A percentile compares a stretch with the other conserved stretches of the same genome.
Evolutionary conservation across 2,888 invertebrate genomes (phyloP).

Genomic region (Perdita meconis): DNA sequence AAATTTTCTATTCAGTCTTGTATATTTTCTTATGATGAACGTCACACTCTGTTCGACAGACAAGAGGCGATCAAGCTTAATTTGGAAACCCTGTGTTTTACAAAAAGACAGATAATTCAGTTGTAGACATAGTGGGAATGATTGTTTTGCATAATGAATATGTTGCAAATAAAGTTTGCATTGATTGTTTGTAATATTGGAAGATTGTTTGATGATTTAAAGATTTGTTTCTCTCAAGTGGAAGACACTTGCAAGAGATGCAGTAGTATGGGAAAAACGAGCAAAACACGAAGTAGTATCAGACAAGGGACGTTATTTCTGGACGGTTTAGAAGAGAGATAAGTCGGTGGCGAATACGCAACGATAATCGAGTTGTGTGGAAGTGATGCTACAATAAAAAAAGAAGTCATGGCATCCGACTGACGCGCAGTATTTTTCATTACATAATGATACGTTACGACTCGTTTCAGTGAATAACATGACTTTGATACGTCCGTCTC

Average conservation of each 20-base stretch:
- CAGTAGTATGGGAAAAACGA: constrained; percentile 17
- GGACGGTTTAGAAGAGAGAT: constrained; percentile 20
- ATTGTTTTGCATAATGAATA: too few species aligned
- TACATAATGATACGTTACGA: constrained; percentile 16
- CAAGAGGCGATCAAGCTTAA: too few species aligned
- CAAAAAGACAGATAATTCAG: too few species aligned
- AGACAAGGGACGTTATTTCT: constrained; percentile 39
- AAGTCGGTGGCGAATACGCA: constrained; percentile 10
- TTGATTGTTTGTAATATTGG: too few species aligned
- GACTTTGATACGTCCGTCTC: neutral
- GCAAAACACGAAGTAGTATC: constrained; percentile 22
- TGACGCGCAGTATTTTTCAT: constrained; percentile 18
- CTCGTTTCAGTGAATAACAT: neutral
- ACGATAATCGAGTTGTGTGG: constrained; percentile 18
- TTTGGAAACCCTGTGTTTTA: too few species aligned
- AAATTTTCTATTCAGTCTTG: too few species aligned
- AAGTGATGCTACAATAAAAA: constrained; percentile 22
- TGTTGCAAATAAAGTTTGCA: too few species aligned
- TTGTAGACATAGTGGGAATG: too few species aligned
- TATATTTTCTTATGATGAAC: too few species aligned
- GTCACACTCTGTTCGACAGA: too few species aligned
- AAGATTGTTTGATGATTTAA: too few species aligned
- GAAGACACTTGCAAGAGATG: neutral
- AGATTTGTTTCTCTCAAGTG: neutral
- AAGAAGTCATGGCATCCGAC: constrained; percentile 7